These are phyloP conservation scores for Grallaria varia DNA, from an alignment of 2,113 vertebrate genomes.

Conservation along the genomic window DNA sequence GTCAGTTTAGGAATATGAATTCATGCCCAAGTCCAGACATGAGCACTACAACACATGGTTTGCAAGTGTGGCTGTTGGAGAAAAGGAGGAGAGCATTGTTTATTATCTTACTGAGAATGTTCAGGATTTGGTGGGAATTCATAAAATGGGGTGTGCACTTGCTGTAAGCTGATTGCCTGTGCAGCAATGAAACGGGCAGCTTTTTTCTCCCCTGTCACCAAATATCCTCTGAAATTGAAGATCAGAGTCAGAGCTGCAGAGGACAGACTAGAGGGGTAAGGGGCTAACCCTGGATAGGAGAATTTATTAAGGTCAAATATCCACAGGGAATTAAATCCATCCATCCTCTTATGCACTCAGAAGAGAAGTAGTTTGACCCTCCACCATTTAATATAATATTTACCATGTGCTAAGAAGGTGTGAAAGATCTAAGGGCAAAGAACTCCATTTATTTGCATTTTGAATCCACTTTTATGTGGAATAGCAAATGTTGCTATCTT, in stretches of 20 bases:
- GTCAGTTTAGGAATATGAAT: not conserved
- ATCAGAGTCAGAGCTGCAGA: not conserved
- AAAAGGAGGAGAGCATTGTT: not conserved
- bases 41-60: not conserved
- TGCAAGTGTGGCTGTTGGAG: not conserved
- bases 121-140: constrained; percentile 12
- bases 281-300: not conserved
- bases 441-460: constrained; percentile 31
- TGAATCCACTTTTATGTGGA: not conserved
- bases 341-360: not conserved
- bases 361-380: not conserved
- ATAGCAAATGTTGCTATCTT: not conserved
- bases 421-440: not conserved
- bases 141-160: not conserved
- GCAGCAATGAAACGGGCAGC: not conserved
- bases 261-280: not conserved
- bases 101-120: not conserved
- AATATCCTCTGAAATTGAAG: constrained; percentile 46
- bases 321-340: constrained; percentile 22
- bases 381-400: constrained; percentile 1
- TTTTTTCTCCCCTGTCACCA: not conserved
- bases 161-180: constrained; percentile 5
- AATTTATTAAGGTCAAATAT: constrained; percentile 5
- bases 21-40: not conserved
- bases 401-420: not conserved